Percentiles rank a stretch among this genome's conserved stretches.
Evolutionary conservation across 2,888 invertebrate species (phyloP).

Genomic region (Heliconius aoede): DNA sequence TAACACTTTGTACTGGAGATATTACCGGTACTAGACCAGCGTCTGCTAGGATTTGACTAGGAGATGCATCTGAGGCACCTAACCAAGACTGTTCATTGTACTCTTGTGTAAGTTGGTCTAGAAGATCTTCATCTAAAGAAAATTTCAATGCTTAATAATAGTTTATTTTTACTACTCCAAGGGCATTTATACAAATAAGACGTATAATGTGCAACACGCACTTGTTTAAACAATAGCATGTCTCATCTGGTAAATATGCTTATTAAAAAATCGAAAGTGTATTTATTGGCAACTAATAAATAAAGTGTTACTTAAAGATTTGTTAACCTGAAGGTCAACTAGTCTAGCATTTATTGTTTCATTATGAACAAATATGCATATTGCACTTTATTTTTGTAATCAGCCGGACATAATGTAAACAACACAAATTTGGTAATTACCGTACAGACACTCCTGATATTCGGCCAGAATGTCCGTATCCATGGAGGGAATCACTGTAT

Average conservation of each 20-base stretch:
- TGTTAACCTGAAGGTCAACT: slow-evolving; percentile 57
- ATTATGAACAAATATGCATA: slow-evolving; percentile 42
- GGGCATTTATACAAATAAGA: background rate
- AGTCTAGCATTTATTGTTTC: slow-evolving; percentile 50
- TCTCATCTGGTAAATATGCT: background rate
- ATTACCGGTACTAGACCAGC: slow-evolving; percentile 72
- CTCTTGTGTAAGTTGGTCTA: slow-evolving; percentile 73
- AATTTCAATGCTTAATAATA: slow-evolving; percentile 11
- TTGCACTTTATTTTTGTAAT: slow-evolving; percentile 60
- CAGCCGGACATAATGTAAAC: slow-evolving; percentile 53
- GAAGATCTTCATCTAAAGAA: slow-evolving; percentile 72
- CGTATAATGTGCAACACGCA: slow-evolving; percentile 9
- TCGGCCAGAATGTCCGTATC: slow-evolving; percentile 72
- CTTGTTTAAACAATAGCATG: slow-evolving; percentile 22
- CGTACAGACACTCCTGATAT: slow-evolving; percentile 70
- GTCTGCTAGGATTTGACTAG: slow-evolving; percentile 79
- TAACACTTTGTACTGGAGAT: slow-evolving; percentile 69
- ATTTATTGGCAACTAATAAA: slow-evolving; percentile 53
- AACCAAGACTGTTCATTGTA: slow-evolving; percentile 75
- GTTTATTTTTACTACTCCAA: background rate
- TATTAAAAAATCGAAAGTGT: slow-evolving; percentile 57
- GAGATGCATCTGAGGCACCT: slow-evolving; percentile 76
- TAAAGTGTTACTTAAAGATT: slow-evolving; percentile 48
- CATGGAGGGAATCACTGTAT: slow-evolving; percentile 65
- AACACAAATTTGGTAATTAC: slow-evolving; percentile 58